Evolutionary conservation across 2,113 vertebrate species (phyloP), one percentile per base, ranked within the genome.

Genomic region (Eupsittula cactorum): DNA sequence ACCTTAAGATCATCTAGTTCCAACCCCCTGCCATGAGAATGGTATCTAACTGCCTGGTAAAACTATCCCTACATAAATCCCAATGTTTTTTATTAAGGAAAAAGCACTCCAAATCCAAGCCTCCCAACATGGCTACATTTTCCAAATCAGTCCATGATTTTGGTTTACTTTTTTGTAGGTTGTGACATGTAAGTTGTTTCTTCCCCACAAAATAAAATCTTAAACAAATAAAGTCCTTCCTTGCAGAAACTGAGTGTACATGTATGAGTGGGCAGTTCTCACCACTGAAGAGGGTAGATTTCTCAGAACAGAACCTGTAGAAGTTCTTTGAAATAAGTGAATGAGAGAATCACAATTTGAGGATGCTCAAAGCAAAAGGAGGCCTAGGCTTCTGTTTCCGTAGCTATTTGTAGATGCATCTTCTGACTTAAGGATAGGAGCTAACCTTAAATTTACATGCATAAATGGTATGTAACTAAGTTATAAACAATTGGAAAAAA

Each of bases 31-130:
- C 57, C 57, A 35, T 24, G 57, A 23, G n/a, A 59, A 60, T 41
- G 20, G 13, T 24, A 41, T 16, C 10, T 13, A 35, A 87, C 44
- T 49, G 73, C 6, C 27, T 68, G 24, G 4, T 25, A 59, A 83
- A 83, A 20, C 7, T 20, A 65, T 15, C 42, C 24, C 14, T 67
- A 50, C 5, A 50, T 47, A 84, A 91, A 86, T 63, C 9, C 11
- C 17, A 50, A 1, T 4, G 1, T 2, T 62, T 85, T 53, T 71
- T 52, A 79, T 57, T 0, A 0, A 71, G 35, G 10, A 79, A 87
- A 74, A 60, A 6, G 2, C 3, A 0, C 19, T 46, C 4, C 16
- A 74, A 63, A 46, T 19, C 23, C 15, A 62, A 57, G 44, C 3
- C 6, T 53, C 52, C 15, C 50, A 41, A 41, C 65, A 59, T 16